Evolutionary conservation across 64 coral and sea anemone species (phyloP).

Genomic region (Montipora sp.): DNA sequence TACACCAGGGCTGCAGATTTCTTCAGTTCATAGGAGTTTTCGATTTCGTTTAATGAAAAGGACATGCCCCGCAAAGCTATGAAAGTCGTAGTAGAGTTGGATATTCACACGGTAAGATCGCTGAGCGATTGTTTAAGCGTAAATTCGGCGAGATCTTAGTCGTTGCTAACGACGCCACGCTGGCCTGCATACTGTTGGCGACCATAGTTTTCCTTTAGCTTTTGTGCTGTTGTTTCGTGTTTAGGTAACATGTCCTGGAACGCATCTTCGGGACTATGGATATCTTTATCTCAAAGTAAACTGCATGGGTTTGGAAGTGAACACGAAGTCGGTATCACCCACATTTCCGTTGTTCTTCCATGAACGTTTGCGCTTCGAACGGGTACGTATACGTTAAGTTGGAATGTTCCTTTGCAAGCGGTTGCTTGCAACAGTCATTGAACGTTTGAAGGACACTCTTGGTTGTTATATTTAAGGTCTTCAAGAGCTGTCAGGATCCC

Average conservation of each 20-base stretch:
- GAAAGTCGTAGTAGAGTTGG: slow-evolving; percentile 98
- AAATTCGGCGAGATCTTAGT: slow-evolving; percentile 22
- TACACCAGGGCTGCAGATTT: neutral
- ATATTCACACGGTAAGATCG: slow-evolving; percentile 87
- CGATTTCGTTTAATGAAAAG: neutral
- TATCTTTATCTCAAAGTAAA: slow-evolving; percentile 97
- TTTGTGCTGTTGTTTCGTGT: neutral
- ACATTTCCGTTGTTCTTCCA: slow-evolving; percentile 98
- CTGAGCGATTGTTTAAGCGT: neutral
- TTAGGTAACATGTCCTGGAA: slow-evolving; percentile 95
- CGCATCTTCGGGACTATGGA: slow-evolving; percentile 98
- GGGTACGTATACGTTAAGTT: slow-evolving; percentile 54
- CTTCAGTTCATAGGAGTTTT: neutral
- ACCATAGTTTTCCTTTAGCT: slow-evolving; percentile 36
- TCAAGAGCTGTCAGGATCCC: slow-evolving; percentile 97
- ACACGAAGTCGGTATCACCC: slow-evolving; percentile 91
- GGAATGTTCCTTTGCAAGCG: neutral
- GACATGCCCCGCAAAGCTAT: slow-evolving; percentile 99
- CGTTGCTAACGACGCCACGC: slow-evolving; percentile 98
- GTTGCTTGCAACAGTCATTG: neutral
- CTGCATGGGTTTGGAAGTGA: slow-evolving; percentile 97
- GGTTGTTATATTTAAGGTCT: slow-evolving; percentile 79
- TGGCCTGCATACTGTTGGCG: slow-evolving; percentile 15
- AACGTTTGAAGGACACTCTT: neutral
- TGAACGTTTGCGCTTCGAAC: slow-evolving; percentile 94